Percentiles rank a stretch among this genome's conserved stretches.
Conservation (phyloP, 2,113 vertebrate genomes). For the Ondatra zibethicus region DNA sequence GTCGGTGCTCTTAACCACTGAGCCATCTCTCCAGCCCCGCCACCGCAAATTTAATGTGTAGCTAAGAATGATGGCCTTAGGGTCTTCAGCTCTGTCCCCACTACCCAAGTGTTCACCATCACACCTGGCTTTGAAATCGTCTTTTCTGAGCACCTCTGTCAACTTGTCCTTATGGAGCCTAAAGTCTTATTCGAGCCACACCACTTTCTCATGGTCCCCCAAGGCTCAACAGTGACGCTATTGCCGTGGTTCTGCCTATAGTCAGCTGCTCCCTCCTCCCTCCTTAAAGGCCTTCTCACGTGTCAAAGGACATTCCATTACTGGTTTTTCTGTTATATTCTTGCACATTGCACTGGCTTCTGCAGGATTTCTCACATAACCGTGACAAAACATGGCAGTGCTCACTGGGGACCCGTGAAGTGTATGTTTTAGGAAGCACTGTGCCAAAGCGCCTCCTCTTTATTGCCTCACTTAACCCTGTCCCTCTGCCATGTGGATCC, state of each 20-base stretch:
- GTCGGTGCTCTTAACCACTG: too few species aligned
- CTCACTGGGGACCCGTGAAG: neutral
- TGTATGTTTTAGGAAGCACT: neutral
- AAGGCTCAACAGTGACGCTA: neutral
- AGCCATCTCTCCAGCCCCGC: too few species aligned
- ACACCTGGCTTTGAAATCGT: neutral
- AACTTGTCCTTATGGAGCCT: neutral
- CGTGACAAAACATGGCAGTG: neutral
- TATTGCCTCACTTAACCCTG: neutral
- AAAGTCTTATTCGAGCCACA: neutral
- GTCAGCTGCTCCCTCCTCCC: neutral
- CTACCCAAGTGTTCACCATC: neutral
- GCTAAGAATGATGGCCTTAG: neutral
- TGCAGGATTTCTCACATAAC: neutral
- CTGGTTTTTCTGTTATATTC: neutral
- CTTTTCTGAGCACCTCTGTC: neutral
- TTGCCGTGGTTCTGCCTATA: neutral
- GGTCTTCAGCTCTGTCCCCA: neutral
- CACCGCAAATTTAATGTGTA: neutral
- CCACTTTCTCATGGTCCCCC: neutral
- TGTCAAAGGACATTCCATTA: neutral
- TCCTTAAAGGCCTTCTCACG: neutral
- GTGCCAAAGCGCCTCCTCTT: neutral
- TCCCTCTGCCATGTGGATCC: neutral
- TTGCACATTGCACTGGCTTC: neutral